phyloP scores from a whole-genome alignment of 2,797 vertebrate species.

The Cichlasoma orientale region DNA sequence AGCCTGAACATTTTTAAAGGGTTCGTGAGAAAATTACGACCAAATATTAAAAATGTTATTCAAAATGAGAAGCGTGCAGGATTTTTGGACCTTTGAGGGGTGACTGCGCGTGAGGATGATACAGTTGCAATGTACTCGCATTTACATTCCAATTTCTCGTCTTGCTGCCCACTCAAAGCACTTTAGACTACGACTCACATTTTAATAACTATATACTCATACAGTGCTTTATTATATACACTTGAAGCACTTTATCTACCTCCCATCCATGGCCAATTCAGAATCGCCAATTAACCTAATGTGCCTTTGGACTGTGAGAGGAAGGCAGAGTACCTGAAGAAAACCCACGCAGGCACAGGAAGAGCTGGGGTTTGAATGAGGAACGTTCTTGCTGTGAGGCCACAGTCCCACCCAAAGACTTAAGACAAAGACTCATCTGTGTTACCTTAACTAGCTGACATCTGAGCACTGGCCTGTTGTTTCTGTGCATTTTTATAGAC shows the following conservation, averaged over 20 bases:
- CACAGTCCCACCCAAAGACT: not conserved
- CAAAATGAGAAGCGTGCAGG: not conserved
- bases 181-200: not conserved
- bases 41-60: not conserved
- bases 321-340: not conserved
- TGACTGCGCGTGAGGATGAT: not conserved
- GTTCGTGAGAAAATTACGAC: not conserved
- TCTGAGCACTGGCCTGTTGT: fast-evolving
- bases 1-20: not conserved
- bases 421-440: too few species aligned
- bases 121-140: fast-evolving
- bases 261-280: not conserved
- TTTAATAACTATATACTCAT: not conserved
- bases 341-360: not conserved
- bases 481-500: not conserved
- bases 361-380: not conserved
- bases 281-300: not conserved
- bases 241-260: not conserved
- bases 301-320: not conserved
- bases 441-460: not conserved
- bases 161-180: not conserved
- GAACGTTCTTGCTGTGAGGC: not conserved
- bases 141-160: not conserved
- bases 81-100: not conserved
- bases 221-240: too few species aligned